Conservation (phyloP, 2,113 vertebrate species). For the Scalopus aquaticus region DNA sequence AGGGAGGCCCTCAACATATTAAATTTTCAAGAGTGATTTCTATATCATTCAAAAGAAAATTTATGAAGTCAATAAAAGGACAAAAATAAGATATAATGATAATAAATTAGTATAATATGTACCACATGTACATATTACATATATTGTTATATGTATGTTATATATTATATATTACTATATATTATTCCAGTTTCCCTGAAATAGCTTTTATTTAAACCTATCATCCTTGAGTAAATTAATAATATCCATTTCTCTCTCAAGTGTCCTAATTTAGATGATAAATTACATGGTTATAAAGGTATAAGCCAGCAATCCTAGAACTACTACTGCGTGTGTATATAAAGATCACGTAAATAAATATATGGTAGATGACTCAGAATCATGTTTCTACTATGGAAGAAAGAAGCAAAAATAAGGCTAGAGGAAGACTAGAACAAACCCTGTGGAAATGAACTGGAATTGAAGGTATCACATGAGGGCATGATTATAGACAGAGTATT, state of each 20-base stretch:
- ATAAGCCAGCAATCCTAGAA: neutral
- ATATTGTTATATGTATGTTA: too few species aligned
- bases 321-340: neutral
- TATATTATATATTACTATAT: neutral
- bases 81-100: neutral
- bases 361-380: neutral
- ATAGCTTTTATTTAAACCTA: neutral
- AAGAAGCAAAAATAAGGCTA: neutral
- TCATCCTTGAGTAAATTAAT: neutral
- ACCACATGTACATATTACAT: neutral
- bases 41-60: constrained; percentile 19
- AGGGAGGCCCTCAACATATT: too few species aligned
- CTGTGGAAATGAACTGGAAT: neutral
- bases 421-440: neutral
- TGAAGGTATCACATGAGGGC: neutral
- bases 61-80: constrained; percentile 17
- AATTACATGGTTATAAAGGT: neutral
- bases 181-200: neutral
- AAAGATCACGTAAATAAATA: neutral
- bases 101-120: neutral
- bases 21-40: constrained; percentile 40
- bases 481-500: neutral
- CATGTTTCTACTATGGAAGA: neutral
- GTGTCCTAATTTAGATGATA: neutral
- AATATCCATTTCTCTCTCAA: neutral